These are phyloP conservation scores for Chrysopa pallens DNA, from an alignment of 1,140 invertebrate species.

Conservation along the genomic window DNA sequence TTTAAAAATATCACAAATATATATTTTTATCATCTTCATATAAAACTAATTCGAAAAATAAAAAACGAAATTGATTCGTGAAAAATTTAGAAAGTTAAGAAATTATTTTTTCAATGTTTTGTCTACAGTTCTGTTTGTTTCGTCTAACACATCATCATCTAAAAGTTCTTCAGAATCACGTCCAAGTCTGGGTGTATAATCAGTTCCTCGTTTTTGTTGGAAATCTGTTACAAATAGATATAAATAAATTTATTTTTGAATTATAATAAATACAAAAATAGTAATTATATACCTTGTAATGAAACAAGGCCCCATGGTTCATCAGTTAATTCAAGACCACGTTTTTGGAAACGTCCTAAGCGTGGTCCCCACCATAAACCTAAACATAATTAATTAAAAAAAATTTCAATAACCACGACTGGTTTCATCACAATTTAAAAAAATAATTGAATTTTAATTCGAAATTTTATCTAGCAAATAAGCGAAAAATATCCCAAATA, in stretches of 20 bases:
- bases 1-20: no score
- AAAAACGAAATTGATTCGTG: no score
- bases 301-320: slow-evolving; percentile 9
- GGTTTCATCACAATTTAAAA: no score
- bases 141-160: neutral
- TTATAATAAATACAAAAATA: neutral
- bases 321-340: slow-evolving; percentile 2
- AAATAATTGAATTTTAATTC: no score
- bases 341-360: slow-evolving; percentile 17
- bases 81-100: no score
- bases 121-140: neutral
- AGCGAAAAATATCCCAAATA: no score
- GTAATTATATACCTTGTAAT: slow-evolving; percentile 6
- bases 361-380: slow-evolving; percentile 38
- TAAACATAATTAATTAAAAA: slow-evolving; percentile 3
- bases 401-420: no score
- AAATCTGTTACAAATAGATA: neutral
- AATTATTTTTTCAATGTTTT: no score
- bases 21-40: no score
- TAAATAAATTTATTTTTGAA: neutral
- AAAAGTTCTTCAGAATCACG: slow-evolving; percentile 10
- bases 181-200: slow-evolving; percentile 10
- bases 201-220: slow-evolving; percentile 5
- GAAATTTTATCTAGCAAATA: no score
- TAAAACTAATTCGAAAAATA: no score